Conservation (phyloP, 1,140 invertebrate genomes). For the Heliconius hewitsoni region DNA sequence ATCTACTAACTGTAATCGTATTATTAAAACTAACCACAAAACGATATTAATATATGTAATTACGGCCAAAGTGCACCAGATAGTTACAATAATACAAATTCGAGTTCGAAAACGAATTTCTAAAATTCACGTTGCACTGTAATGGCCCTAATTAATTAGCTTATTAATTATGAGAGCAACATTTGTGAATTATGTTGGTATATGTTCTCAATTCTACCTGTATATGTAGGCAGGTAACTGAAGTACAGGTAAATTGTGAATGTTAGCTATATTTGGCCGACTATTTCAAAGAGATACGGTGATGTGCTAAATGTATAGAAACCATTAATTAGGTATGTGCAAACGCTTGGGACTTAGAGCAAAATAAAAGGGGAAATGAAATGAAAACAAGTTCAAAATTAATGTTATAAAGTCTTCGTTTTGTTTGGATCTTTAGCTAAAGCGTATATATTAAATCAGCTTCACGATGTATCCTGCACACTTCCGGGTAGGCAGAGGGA, state of each 20-base stretch:
- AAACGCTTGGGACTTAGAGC: neutral
- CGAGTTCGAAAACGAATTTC: conserved; percentile 40
- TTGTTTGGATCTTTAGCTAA: neutral
- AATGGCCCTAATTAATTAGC: conserved; percentile 60
- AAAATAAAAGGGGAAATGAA: neutral
- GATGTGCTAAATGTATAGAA: neutral
- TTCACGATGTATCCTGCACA: too few species aligned
- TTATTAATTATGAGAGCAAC: conserved; percentile 61
- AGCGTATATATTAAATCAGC: too few species aligned
- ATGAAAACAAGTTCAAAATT: neutral
- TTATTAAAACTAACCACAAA: conserved; percentile 29
- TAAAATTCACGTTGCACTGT: conserved; percentile 51
- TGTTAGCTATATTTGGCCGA: neutral
- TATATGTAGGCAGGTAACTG: neutral
- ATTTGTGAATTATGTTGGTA: conserved; percentile 45
- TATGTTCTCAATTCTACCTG: conserved; percentile 14
- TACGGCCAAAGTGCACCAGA: conserved; percentile 25
- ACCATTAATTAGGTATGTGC: neutral
- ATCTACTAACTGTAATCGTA: conserved; percentile 20
- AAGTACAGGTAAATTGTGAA: neutral
- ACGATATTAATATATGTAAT: conserved; percentile 34
- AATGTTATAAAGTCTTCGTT: neutral
- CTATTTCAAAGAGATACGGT: neutral
- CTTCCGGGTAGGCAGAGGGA: too few species aligned
- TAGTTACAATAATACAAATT: conserved; percentile 38